A percentile compares a stretch with the other conserved stretches of the same genome.
These are phyloP conservation scores for Catalaphyllia jardinei DNA, from an alignment of 64 coral and sea anemone genomes.

Conservation along the genomic window DNA sequence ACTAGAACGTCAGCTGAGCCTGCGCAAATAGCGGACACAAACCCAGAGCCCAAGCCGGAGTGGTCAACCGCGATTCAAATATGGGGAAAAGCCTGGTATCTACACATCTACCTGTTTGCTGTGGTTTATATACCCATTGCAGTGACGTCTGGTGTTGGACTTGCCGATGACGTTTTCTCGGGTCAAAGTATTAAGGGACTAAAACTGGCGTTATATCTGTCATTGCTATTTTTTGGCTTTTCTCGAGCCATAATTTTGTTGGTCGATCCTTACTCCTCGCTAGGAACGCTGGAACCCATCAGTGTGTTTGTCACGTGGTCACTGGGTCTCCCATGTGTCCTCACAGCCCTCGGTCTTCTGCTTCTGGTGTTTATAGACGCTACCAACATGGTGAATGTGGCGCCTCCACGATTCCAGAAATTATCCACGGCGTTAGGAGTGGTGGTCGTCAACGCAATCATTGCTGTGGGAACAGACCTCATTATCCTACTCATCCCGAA, in stretches of 20 bases:
- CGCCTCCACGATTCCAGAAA: constrained; percentile 71
- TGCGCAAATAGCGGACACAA: background rate
- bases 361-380: constrained; percentile 61
- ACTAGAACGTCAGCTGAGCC: background rate
- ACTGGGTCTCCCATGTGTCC: constrained; percentile 50
- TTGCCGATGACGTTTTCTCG: background rate
- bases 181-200: constrained; percentile 34
- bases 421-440: constrained; percentile 9
- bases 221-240: constrained; percentile 35
- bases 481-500: background rate
- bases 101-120: constrained; percentile 58
- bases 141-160: background rate
- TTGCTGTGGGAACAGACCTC: constrained; percentile 39
- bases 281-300: background rate
- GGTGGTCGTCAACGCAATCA: constrained; percentile 7
- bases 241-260: constrained; percentile 49
- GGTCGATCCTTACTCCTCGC: constrained; percentile 70
- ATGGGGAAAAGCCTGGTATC: constrained; percentile 67
- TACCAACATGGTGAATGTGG: constrained; percentile 32
- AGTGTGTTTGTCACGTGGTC: constrained; percentile 47
- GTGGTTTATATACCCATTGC: constrained; percentile 14
- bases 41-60: constrained; percentile 60
- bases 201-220: constrained; percentile 22
- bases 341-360: constrained; percentile 40
- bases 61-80: constrained; percentile 53